Conservation (phyloP, 2,113 vertebrate species). For the Ptychochromis oligacanthus region DNA sequence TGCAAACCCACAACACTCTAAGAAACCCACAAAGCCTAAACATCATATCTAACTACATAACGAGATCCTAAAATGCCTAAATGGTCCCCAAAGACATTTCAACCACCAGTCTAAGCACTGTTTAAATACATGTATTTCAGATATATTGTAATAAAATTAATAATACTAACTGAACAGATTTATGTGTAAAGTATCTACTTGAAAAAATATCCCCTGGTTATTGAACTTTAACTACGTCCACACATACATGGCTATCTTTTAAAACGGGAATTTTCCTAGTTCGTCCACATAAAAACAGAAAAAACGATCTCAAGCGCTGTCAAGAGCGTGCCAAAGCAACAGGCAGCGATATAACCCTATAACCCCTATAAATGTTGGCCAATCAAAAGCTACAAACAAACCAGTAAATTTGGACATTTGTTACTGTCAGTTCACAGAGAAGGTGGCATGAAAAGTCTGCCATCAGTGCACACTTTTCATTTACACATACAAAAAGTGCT, state of each 20-base stretch:
- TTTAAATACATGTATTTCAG: neutral
- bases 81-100: neutral
- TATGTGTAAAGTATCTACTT: neutral
- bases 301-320: too few relatives aligned
- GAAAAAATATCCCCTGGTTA: too few relatives aligned
- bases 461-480: neutral
- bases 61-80: neutral
- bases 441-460: neutral
- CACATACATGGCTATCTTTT: too few relatives aligned
- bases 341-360: too few relatives aligned
- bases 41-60: neutral
- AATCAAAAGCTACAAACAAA: too few relatives aligned
- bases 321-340: too few relatives aligned
- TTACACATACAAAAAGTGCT: neutral
- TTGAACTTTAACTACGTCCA: too few relatives aligned
- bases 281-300: too few relatives aligned
- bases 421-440: neutral
- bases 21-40: neutral
- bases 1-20: fast-evolving
- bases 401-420: neutral
- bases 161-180: neutral
- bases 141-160: neutral
- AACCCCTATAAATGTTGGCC: too few relatives aligned
- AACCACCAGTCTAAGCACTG: neutral
- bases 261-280: too few relatives aligned